phyloP scores from a whole-genome alignment of 2,797 vertebrate genomes.

The Platalea minor region DNA sequence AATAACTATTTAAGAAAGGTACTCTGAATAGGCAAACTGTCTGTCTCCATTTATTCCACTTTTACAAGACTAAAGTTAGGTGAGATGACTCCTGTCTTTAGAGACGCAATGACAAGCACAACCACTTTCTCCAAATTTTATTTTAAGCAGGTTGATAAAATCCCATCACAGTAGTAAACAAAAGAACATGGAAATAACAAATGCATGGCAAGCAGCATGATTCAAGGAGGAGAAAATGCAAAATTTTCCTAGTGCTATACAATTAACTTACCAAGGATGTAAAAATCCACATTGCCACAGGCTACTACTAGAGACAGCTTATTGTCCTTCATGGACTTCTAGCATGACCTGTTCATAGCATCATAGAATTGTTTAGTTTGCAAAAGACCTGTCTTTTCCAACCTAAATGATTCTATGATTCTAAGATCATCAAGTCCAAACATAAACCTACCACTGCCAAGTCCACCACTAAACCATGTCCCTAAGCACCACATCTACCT shows the following conservation, averaged over 20 bases:
- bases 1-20: not conserved
- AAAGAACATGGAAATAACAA: not conserved
- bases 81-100: not conserved
- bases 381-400: too few species aligned
- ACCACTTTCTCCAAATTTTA: not conserved
- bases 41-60: not conserved
- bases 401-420: too few species aligned
- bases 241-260: not conserved
- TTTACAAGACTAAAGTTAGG: not conserved
- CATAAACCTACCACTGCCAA: too few species aligned
- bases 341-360: not conserved
- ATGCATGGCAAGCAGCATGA: not conserved
- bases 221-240: not conserved
- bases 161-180: not conserved
- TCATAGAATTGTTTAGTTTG: too few species aligned
- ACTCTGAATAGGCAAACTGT: not conserved
- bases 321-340: not conserved
- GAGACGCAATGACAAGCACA: not conserved
- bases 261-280: not conserved
- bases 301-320: not conserved
- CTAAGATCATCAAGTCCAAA: too few species aligned
- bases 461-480: too few species aligned
- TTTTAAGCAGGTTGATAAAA: not conserved
- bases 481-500: too few species aligned
- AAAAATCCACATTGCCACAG: not conserved